Evolutionary conservation across 2,113 vertebrate genomes (phyloP).

Genomic region (Phaethon lepturus): DNA sequence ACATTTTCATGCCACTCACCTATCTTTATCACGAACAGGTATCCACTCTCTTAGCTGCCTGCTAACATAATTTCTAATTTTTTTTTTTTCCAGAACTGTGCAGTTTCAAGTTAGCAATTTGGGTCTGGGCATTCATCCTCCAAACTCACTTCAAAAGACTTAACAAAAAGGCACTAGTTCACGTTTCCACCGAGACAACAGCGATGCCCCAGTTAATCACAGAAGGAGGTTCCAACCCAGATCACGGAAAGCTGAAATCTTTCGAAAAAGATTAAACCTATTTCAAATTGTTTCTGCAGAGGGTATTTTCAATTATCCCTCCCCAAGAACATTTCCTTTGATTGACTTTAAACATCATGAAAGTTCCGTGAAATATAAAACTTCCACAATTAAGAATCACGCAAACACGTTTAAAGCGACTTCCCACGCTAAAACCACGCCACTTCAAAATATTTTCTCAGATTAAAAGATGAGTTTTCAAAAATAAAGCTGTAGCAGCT

Average conservation of each 20-base stretch:
- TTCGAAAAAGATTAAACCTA: neutral
- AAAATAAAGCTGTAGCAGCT: neutral
- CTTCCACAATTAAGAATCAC: neutral
- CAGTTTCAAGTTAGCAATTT: neutral
- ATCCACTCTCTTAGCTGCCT: neutral
- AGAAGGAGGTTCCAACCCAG: neutral
- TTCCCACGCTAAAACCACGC: neutral
- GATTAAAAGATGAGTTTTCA: neutral
- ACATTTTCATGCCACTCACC: neutral
- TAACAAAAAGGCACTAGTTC: neutral
- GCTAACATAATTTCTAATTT: neutral
- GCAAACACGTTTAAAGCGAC: neutral
- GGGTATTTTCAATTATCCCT: neutral
- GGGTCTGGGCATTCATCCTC: neutral
- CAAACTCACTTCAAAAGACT: slow-evolving; percentile 12
- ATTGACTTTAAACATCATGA: neutral
- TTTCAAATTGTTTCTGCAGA: neutral
- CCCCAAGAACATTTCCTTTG: neutral
- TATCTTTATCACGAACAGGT: neutral
- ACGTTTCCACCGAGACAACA: neutral
- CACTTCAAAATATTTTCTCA: neutral
- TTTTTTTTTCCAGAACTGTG: neutral
- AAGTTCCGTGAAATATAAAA: neutral
- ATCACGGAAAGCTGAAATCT: neutral
- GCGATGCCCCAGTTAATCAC: neutral